These are phyloP conservation scores for Drosophila anomelani DNA, from an alignment of 2,888 invertebrate genomes.

Conservation along the genomic window DNA sequence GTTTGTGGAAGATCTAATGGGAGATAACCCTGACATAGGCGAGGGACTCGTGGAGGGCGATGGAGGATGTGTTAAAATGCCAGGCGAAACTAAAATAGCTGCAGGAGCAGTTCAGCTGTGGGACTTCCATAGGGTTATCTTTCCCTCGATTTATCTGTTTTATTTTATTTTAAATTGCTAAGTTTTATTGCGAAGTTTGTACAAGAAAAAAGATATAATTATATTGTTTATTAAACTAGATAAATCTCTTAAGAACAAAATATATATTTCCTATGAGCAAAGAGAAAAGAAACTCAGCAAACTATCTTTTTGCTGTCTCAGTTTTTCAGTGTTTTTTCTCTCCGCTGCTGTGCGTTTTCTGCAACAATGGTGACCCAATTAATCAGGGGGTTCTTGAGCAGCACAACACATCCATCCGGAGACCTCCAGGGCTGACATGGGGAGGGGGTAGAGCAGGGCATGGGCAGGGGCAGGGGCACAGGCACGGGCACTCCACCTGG, in stretches of 20 bases:
- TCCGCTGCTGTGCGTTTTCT: constrained; percentile 48
- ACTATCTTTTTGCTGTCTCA: constrained; percentile 65
- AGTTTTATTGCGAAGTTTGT: no score
- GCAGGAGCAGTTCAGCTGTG: background rate
- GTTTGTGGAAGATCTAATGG: background rate
- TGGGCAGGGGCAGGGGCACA: background rate
- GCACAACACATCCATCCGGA: constrained; percentile 20
- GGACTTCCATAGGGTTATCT: background rate
- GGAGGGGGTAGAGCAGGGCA: background rate
- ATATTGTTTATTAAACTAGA: no score
- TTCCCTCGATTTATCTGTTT: background rate
- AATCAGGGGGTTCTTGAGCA: constrained; percentile 33
- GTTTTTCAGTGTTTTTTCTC: constrained; percentile 26
- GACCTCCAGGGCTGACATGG: background rate
- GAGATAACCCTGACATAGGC: no score
- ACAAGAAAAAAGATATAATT: no score
- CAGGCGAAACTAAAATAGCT: background rate
- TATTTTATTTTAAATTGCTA: background rate
- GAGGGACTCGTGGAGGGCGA: background rate
- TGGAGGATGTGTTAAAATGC: background rate
- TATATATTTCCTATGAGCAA: background rate
- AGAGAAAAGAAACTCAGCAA: constrained; percentile 39
- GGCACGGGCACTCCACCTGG: constrained; percentile 8
- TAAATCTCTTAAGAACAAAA: background rate
- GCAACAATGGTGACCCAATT: constrained; percentile 71